These are phyloP conservation scores for Stenurella melanura DNA, from an alignment of 2,888 invertebrate genomes.

Conservation along the genomic window DNA sequence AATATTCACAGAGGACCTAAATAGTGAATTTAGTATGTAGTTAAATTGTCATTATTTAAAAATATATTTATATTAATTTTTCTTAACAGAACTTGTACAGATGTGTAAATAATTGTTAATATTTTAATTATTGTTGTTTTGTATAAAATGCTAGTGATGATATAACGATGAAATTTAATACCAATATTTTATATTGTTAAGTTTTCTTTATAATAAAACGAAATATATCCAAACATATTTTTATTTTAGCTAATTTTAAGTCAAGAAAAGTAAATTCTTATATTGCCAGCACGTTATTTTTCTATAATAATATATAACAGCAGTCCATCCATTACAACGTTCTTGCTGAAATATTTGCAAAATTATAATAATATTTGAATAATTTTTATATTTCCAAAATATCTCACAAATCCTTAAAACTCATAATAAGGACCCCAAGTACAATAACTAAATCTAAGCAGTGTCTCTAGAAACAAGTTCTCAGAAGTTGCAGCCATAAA, in stretches of 20 bases:
- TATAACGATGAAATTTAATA: slow-evolving; percentile 29
- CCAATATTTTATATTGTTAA: slow-evolving; percentile 41
- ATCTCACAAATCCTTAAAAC: too few relatives aligned
- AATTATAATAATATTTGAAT: too few relatives aligned
- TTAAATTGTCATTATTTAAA: slow-evolving; percentile 15
- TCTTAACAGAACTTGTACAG: slow-evolving; percentile 9
- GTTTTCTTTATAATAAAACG: slow-evolving; percentile 38
- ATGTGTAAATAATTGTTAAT: slow-evolving; percentile 38
- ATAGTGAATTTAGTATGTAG: not conserved
- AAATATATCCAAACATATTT: slow-evolving; percentile 17
- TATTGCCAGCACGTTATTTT: too few relatives aligned
- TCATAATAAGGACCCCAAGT: too few relatives aligned
- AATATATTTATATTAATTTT: slow-evolving; percentile 28
- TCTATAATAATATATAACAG: too few relatives aligned
- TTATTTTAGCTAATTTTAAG: not conserved
- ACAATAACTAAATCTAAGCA: too few relatives aligned
- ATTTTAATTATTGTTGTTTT: slow-evolving; percentile 35
- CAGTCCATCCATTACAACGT: too few relatives aligned
- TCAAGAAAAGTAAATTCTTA: too few relatives aligned
- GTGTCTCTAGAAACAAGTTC: too few relatives aligned
- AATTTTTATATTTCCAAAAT: too few relatives aligned
- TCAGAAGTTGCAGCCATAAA: too few relatives aligned
- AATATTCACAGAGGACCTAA: not conserved
- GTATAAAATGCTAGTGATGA: slow-evolving; percentile 35
- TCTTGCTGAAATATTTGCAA: too few relatives aligned